Base-by-base conservation (phyloP, 2,113 vertebrate species). In the Okapia johnstoni region DNA sequence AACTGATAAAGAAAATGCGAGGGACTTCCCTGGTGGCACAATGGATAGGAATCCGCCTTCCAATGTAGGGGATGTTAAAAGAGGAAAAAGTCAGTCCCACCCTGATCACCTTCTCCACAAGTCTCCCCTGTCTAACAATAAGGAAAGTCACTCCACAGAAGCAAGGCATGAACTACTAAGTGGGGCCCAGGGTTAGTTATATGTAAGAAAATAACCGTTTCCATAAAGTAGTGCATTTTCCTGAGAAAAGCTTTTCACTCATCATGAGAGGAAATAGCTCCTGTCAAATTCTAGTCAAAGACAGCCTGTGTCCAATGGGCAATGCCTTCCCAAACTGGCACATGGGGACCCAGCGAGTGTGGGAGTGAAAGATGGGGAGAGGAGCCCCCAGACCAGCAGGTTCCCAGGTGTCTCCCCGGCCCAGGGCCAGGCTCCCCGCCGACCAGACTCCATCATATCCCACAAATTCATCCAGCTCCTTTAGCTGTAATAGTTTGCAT, bases 331-430 rank as follows among this genome's bases (percentile, higher is more conserved):
- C 66, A 73, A 25, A 73, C 66, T 25, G 66, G 36, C 11, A 40
- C 21, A 13, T 23, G 66, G 36, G 66, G 66, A 23, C 66, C 66
- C 66, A 73, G 36, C 5, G 66, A 43, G 66, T 13, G 11, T 73
- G 21, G 19, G 66, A 6, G 21, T 36, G 36, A 73, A 73, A 23
- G 21, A 73, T 73, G 36, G 36, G 66, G 66, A 73, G 36, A 43
- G 66, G 66, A 43, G 36, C 5, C 36, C 66, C 10, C 21, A 40
- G 36, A 40, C 36, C 36, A 73, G 21, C 36, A 25, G 36, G 11
- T 40, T 43, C 36, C 36, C 2, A 0, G 36, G 0, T 40, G 5
- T 40, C 11, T 73, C 11, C 36, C 12, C 6, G 0, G 21, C 66
- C n/a, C 36, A 43, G 36, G 36, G 36, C 21, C 21, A 25, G 36